Evolutionary conservation across 2,888 invertebrate species (phyloP).

Genomic region (Lydus trimaculatus): DNA sequence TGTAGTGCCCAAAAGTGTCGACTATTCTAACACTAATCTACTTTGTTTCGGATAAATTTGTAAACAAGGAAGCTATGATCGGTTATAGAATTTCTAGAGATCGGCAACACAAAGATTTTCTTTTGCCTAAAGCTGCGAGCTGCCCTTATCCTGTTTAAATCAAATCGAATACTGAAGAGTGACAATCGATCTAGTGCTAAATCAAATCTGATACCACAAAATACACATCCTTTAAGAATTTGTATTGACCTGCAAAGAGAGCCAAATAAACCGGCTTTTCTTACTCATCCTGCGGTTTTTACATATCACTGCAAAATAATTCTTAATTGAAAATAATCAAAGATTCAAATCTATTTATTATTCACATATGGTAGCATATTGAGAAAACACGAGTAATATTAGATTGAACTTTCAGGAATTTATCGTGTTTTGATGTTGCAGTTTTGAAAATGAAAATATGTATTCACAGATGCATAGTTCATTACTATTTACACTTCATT

Average conservation of each 20-base stretch:
- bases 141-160: no score
- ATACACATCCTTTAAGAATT: no score
- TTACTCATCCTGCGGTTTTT: background rate
- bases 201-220: no score
- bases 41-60: no score
- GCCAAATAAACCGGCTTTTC: background rate
- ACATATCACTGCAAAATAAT: background rate
- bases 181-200: no score
- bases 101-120: no score
- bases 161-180: no score
- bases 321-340: background rate
- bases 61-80: no score
- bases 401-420: background rate
- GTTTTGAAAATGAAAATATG: background rate
- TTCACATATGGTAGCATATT: background rate
- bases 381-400: background rate
- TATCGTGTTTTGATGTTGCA: background rate
- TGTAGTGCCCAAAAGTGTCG: no score
- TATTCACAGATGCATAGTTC: background rate
- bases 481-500: background rate
- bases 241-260: background rate
- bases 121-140: no score
- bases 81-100: no score
- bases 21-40: no score
- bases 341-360: background rate